Percentiles rank a stretch among this genome's conserved stretches.
Evolutionary conservation across 2,113 vertebrate genomes (phyloP).

Genomic region (Rissa tridactyla): DNA sequence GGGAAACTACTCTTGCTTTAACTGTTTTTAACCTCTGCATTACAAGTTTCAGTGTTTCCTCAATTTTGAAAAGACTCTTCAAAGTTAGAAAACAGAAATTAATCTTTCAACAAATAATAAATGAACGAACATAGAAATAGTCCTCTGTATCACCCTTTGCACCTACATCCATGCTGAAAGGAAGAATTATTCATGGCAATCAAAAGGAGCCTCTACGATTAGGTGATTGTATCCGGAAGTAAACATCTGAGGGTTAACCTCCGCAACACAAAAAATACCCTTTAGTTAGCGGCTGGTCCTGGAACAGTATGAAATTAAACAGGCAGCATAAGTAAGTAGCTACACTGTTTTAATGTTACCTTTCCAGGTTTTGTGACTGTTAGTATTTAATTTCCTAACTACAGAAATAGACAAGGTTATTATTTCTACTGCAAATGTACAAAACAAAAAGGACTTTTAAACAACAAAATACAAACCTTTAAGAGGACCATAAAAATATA

Average conservation of each 20-base stretch:
- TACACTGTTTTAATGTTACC: background rate
- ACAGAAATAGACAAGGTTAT: background rate
- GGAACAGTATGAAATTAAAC: background rate
- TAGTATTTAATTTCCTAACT: background rate
- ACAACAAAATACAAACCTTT: background rate
- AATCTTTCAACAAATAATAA: background rate
- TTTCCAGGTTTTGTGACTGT: background rate
- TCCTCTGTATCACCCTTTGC: background rate
- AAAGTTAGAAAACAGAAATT: background rate
- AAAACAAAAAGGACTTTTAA: background rate
- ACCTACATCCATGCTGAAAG: background rate
- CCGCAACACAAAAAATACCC: background rate
- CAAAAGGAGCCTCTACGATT: background rate
- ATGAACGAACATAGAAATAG: background rate
- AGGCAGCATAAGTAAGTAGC: fast-evolving
- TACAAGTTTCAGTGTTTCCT: background rate
- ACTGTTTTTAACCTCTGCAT: background rate
- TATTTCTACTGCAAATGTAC: background rate
- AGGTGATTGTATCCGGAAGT: background rate
- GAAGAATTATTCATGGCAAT: background rate
- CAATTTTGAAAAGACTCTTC: background rate
- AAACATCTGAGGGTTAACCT: background rate
- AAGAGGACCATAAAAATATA: background rate
- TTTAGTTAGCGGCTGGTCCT: background rate
- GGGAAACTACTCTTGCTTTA: background rate